These are phyloP conservation scores for Chiloscyllium punctatum DNA, from an alignment of 2,797 vertebrate genomes.

Conservation along the genomic window DNA sequence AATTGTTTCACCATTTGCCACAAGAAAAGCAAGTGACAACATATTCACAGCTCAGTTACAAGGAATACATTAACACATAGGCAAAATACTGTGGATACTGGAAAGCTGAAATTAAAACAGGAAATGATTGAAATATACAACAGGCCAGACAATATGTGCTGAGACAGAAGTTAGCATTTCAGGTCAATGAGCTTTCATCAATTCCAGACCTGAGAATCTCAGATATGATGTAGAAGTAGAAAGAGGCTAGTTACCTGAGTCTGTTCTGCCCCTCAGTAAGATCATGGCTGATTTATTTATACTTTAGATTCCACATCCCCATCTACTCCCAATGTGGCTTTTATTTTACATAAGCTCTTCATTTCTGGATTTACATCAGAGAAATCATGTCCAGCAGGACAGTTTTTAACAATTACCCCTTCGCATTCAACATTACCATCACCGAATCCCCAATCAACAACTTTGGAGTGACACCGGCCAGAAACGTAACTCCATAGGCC, in stretches of 20 bases:
- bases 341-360: background rate
- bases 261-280: too few species aligned
- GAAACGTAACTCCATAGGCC: too few species aligned
- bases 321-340: background rate
- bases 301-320: too few species aligned
- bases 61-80: background rate
- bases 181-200: background rate
- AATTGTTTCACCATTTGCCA: background rate
- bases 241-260: too few species aligned
- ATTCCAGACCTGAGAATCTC: background rate
- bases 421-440: background rate
- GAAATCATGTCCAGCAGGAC: background rate
- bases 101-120: background rate
- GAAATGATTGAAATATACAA: background rate
- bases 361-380: background rate
- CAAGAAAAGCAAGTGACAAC: background rate
- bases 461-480: too few species aligned
- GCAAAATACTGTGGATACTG: background rate
- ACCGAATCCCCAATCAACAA: too few species aligned
- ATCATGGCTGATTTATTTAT: too few species aligned
- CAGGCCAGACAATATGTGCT: background rate
- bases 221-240: too few species aligned
- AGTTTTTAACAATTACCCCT: background rate
- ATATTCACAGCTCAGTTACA: background rate
- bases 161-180: background rate